These are phyloP conservation scores for Odontocerum albicorne DNA, from an alignment of 2,888 invertebrate genomes.

Conservation along the genomic window DNA sequence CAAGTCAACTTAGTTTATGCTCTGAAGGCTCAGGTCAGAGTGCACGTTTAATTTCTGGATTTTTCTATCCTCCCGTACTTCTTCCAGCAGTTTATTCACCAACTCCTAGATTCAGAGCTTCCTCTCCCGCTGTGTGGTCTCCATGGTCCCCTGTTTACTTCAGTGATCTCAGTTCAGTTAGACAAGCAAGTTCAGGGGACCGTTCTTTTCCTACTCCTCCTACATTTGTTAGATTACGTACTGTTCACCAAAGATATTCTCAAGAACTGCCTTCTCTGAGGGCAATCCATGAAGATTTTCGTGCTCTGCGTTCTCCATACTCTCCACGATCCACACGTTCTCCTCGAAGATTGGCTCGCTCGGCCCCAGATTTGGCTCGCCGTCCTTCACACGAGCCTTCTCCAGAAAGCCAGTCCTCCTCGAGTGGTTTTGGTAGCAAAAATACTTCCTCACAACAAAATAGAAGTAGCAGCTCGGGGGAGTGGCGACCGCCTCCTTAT, in stretches of 20 bases:
- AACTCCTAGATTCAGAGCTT: slow-evolving; percentile 46
- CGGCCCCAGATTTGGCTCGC: slow-evolving; percentile 65
- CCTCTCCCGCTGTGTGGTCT: slow-evolving; percentile 55
- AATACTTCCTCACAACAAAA: slow-evolving; percentile 83
- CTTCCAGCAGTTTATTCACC: slow-evolving; percentile 38
- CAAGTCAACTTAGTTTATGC: slow-evolving; percentile 67
- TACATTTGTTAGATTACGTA: slow-evolving; percentile 65
- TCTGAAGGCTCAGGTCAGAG: slow-evolving; percentile 66
- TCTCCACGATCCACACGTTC: slow-evolving; percentile 64
- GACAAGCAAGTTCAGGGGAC: slow-evolving; percentile 77
- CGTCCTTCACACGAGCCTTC: slow-evolving; percentile 70
- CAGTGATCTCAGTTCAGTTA: slow-evolving; percentile 85
- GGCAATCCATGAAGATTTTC: slow-evolving; percentile 72
- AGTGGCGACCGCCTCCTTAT: slow-evolving; percentile 74
- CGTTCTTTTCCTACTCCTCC: slow-evolving; percentile 78
- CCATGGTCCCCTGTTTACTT: slow-evolving; percentile 78
- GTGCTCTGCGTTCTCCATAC: slow-evolving; percentile 46
- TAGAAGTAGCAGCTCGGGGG: slow-evolving; percentile 74
- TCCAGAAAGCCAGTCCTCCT: slow-evolving; percentile 85
- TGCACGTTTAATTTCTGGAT: slow-evolving; percentile 47
- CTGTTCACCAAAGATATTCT: slow-evolving; percentile 68
- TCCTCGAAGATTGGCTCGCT: slow-evolving; percentile 65
- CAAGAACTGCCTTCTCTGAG: slow-evolving; percentile 72
- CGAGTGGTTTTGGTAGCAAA: slow-evolving; percentile 89
- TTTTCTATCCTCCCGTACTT: slow-evolving; percentile 33